Evolutionary conservation across 2,888 invertebrate genomes (phyloP), one percentile per base, ranked within the genome.

Genomic region (Coronaproctus castanopsis): DNA sequence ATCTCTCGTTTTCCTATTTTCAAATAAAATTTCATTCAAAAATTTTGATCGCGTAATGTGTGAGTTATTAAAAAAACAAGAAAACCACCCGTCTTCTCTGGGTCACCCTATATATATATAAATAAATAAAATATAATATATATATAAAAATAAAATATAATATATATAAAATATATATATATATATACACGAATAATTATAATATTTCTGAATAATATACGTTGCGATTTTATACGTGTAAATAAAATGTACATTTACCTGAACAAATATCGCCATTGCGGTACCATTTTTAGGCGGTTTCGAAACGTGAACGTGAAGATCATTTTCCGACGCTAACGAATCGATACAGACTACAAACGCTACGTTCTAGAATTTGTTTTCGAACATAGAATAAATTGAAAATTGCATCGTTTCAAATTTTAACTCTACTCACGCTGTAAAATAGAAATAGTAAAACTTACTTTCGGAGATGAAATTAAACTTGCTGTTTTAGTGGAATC

Each of bases 341-440:
- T 97, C 96, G 63, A 97, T 72, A 70, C 95, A 96, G 69, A 96
- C 77, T 0, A 87, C 88, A 73, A 87, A 92, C 0, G 87, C 81
- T 0, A 90, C 85, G 69, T 93, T 91, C 81, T 90, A 73, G 54
- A 78, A 71, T n/a, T n/a, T n/a, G n/a, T n/a, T n/a, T n/a, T n/a
- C n/a, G n/a, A 63, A 75, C 10, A 18, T 2, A 23, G 36, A 58
- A 58, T 22, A 63, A 24, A 57, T 2, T 10, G 23, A 50, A 2
- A 22, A 57, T 23, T 19, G 52, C 2, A 52, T 52, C 21, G 52
- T n/a, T 49, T n/a, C 2, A n/a, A 52, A 21, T 52, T 52, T 2
- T 2, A 52, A 2, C 21, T 52, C 21, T 52, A 21, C 18, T 21
- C 20, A 48, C 5, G 2, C 14, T n/a, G 1, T 50, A 57, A 57